Evolutionary conservation across 1,140 invertebrate species (phyloP).

Genomic region (Heterodera carotae): DNA sequence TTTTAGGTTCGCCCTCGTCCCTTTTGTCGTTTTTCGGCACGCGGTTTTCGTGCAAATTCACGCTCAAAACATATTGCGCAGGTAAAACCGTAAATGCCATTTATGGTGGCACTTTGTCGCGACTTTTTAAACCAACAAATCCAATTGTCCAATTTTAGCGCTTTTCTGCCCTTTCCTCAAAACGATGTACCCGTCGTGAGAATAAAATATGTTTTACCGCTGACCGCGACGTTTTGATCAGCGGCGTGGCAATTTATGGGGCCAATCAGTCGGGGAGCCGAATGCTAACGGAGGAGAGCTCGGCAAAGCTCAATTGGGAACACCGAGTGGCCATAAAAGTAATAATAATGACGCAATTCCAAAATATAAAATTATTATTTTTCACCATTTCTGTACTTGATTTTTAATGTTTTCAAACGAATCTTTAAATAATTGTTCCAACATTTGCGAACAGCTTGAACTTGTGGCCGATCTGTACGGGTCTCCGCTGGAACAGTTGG

Average conservation of each 20-base stretch:
- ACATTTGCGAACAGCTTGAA: background rate
- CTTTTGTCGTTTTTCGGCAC: constrained; percentile 35
- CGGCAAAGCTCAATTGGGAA: constrained; percentile 33
- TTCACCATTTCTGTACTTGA: no score
- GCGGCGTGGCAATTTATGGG: constrained; percentile 47
- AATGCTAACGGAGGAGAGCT: constrained; percentile 35
- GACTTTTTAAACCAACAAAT: background rate
- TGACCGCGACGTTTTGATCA: constrained; percentile 41
- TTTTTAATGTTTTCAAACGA: background rate
- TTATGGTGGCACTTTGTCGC: no score
- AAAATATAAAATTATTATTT: no score
- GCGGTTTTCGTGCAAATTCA: constrained; percentile 45
- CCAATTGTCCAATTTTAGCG: constrained; percentile 26
- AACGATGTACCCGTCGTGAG: constrained; percentile 47
- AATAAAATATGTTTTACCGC: constrained; percentile 50
- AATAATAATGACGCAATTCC: constrained; percentile 22
- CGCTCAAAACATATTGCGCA: constrained; percentile 46
- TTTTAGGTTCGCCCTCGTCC: constrained; percentile 34
- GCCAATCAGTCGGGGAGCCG: constrained; percentile 36
- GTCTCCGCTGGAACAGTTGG: constrained; percentile 25
- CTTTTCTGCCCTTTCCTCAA: constrained; percentile 43
- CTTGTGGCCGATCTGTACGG: constrained; percentile 21
- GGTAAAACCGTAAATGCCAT: background rate
- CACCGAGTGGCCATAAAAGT: constrained; percentile 42
- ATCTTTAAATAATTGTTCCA: background rate